Percentiles rank a stretch among this genome's conserved stretches.
Conservation (phyloP, 1,140 invertebrate genomes). For the Aporrectodea caliginosa region DNA sequence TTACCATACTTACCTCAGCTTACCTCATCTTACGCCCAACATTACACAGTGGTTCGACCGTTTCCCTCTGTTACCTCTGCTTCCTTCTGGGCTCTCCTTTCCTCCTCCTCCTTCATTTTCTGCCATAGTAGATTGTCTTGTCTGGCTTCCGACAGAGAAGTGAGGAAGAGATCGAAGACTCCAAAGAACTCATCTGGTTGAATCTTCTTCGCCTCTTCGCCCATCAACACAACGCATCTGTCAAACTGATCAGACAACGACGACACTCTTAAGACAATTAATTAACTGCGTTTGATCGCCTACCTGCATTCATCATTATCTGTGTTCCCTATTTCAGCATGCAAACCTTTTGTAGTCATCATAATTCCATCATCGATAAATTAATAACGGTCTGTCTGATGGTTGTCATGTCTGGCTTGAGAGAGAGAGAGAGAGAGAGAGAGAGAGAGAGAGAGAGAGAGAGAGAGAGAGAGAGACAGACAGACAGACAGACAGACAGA, state of each 20-base stretch:
- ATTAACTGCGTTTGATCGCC: neutral
- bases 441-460: neutral
- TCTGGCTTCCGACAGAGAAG: constrained; percentile 76
- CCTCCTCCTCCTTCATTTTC: constrained; percentile 82
- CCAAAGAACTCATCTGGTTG: constrained; percentile 96
- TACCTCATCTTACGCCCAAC: neutral
- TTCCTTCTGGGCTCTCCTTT: constrained; percentile 82
- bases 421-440: neutral
- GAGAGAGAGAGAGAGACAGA: neutral
- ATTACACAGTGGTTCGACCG: neutral
- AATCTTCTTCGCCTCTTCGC: constrained; percentile 77
- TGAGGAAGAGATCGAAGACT: constrained; percentile 84
- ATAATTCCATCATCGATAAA: neutral
- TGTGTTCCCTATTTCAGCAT: neutral
- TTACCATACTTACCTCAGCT: neutral
- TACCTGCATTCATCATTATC: neutral
- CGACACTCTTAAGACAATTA: neutral
- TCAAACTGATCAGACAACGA: constrained; percentile 75
- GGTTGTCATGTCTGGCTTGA: neutral
- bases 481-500: neutral
- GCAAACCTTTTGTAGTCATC: neutral
- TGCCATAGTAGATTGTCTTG: constrained; percentile 82
- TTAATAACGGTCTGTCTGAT: neutral
- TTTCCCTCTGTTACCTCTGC: no score
- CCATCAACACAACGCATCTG: constrained; percentile 79